phyloP scores from a whole-genome alignment of 2,888 invertebrate genomes.

The Brachypterus glaber region DNA sequence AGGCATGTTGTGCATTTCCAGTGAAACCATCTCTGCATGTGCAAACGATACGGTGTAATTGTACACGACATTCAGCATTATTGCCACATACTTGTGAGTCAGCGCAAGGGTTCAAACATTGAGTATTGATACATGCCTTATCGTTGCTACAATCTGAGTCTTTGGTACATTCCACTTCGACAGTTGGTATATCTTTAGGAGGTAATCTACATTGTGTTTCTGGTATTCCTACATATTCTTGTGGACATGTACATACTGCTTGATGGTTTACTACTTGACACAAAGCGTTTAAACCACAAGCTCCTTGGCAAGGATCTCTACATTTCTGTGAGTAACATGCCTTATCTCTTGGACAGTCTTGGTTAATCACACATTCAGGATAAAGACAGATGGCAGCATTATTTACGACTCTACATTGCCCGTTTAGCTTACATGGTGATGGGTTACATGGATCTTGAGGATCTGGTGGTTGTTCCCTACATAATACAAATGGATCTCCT shows the following conservation, averaged over 20 bases:
- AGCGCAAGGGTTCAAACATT: conserved; percentile 66
- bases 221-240: conserved; percentile 67
- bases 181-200: conserved; percentile 39
- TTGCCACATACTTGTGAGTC: conserved; percentile 59
- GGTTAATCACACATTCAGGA: conserved; percentile 80
- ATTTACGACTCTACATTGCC: conserved; percentile 66
- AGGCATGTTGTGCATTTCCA: conserved; percentile 72
- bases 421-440: conserved; percentile 74
- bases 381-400: conserved; percentile 65
- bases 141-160: conserved; percentile 75
- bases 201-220: conserved; percentile 59
- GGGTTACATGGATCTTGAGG: conserved; percentile 68
- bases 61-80: conserved; percentile 70
- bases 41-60: conserved; percentile 72
- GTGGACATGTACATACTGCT: conserved; percentile 74
- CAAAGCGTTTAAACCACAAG: conserved; percentile 76
- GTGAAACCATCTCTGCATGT: conserved; percentile 73
- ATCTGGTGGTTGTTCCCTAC: conserved; percentile 43
- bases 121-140: conserved; percentile 68
- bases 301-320: conserved; percentile 70
- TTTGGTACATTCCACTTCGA: conserved; percentile 64
- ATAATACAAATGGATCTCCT: conserved; percentile 75
- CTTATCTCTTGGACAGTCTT: conserved; percentile 73
- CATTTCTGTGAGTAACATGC: conserved; percentile 78
- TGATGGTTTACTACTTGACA: conserved; percentile 72